Evolutionary conservation across 1,140 invertebrate genomes (phyloP).

Genomic region (Cylas formicarius): DNA sequence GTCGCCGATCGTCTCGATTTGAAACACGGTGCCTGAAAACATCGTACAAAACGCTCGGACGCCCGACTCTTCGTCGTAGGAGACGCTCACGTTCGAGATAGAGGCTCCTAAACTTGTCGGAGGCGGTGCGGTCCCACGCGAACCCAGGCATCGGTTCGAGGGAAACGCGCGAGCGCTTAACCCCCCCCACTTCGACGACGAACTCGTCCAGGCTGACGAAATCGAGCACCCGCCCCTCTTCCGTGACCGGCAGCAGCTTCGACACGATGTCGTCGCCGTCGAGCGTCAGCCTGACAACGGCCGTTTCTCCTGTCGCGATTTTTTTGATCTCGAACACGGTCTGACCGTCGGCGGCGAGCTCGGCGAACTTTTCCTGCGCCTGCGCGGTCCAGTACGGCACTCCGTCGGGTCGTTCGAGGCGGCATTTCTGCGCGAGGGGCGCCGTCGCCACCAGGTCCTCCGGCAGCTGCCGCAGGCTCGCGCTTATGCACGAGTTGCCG

Average conservation of each 20-base stretch:
- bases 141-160: constrained; percentile 52
- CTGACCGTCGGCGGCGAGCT: constrained; percentile 52
- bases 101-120: constrained; percentile 54
- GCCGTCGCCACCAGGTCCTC: constrained; percentile 54
- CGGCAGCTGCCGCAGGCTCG: constrained; percentile 53
- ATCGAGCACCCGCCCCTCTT: constrained; percentile 36
- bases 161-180: constrained; percentile 51
- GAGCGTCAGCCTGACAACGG: constrained; percentile 54
- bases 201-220: constrained; percentile 34
- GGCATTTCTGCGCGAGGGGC: constrained; percentile 55
- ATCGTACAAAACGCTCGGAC: neutral
- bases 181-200: constrained; percentile 42
- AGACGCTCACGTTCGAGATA: constrained; percentile 48
- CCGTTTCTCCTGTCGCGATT: constrained; percentile 55
- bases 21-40: constrained; percentile 27
- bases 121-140: constrained; percentile 53
- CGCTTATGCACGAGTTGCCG: constrained; percentile 58
- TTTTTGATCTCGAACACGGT: constrained; percentile 57
- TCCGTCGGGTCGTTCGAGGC: constrained; percentile 52
- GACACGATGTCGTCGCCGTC: constrained; percentile 55
- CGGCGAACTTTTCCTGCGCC: constrained; percentile 56
- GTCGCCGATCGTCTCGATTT: constrained; percentile 29
- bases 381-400: constrained; percentile 55
- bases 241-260: constrained; percentile 42
- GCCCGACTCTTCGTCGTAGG: too few species aligned